Conservation (phyloP, 2,888 invertebrate genomes). For the Malthinus flaveolus region DNA sequence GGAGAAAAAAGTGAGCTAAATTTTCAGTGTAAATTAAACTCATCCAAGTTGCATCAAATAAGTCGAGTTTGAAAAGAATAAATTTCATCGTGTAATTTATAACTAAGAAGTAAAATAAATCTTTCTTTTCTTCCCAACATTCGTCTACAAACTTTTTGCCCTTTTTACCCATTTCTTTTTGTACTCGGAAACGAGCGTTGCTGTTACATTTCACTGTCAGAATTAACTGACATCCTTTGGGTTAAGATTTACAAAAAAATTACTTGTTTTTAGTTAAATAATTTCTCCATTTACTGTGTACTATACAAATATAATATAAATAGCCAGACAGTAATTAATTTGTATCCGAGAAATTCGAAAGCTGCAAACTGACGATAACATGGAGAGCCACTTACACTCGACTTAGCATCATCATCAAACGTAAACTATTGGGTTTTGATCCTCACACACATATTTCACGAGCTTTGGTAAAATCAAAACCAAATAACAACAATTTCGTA, state of each 20-base stretch:
- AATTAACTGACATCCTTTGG: neutral
- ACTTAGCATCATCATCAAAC: neutral
- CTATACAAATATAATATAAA: slow-evolving; percentile 5
- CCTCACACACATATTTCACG: no score
- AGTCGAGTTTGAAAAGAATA: no score
- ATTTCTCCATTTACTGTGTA: no score
- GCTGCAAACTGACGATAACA: slow-evolving; percentile 1
- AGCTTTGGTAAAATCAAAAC: no score
- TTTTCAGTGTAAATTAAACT: no score
- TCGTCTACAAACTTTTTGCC: slow-evolving; percentile 1
- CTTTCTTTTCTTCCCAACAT: no score
- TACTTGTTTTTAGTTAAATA: slow-evolving; percentile 1
- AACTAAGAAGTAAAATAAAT: no score
- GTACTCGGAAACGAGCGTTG: neutral
- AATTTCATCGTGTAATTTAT: no score
- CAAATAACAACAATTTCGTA: no score
- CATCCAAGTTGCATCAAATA: no score
- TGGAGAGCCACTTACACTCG: neutral
- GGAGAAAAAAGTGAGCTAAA: no score
- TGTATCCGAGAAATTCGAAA: neutral
- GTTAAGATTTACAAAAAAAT: neutral
- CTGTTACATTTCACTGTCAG: slow-evolving; percentile 5
- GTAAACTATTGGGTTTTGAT: no score
- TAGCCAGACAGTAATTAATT: neutral
- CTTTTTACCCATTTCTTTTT: slow-evolving; percentile 2